Conservation (phyloP, 2,113 vertebrate genomes). For the Engystomops pustulosus region DNA sequence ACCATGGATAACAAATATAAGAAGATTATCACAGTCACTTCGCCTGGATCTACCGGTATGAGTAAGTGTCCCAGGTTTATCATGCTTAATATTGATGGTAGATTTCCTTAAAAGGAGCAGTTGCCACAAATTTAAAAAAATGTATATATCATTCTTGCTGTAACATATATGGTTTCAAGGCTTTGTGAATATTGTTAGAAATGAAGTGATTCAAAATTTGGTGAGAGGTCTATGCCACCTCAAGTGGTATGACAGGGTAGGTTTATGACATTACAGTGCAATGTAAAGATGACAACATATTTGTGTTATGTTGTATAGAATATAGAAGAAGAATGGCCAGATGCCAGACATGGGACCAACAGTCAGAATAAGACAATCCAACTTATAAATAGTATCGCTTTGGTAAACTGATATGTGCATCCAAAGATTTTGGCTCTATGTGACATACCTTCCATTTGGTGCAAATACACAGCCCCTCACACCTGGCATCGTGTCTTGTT, state of each 20-base stretch:
- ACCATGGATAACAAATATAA: no score
- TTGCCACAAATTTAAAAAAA: no score
- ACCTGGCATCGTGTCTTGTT: conserved; percentile 47
- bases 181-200: no score
- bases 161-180: no score
- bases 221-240: background rate
- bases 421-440: conserved; percentile 16
- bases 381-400: conserved; percentile 45
- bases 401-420: conserved; percentile 34
- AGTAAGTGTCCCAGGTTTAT: no score
- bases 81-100: no score
- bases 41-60: no score
- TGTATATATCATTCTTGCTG: no score
- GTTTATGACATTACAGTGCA: background rate
- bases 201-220: background rate
- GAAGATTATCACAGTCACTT: no score
- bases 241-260: background rate
- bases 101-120: no score
- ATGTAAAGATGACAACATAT: background rate
- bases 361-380: conserved; percentile 40
- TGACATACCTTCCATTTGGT: conserved; percentile 42
- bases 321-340: background rate
- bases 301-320: background rate
- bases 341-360: background rate
- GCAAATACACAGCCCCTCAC: conserved; percentile 3